Conservation (phyloP, 2,113 vertebrate genomes). For the Rhizomys pruinosus region DNA sequence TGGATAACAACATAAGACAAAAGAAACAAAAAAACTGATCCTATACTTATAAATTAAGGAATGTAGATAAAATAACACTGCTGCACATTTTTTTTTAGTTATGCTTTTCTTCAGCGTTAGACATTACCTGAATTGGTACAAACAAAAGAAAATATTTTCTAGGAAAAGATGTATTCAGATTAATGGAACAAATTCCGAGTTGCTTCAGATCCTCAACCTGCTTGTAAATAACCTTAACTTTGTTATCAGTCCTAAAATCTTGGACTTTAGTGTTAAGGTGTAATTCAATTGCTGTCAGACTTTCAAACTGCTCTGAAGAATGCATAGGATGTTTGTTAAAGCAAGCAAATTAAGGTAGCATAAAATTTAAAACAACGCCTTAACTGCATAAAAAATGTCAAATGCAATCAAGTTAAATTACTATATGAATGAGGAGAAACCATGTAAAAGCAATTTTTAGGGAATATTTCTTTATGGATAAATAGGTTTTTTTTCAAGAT, state of each 20-base stretch:
- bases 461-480: not conserved
- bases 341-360: not conserved
- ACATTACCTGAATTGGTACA: not conserved
- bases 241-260: conserved; percentile 31
- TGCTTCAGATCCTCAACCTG: conserved; percentile 6
- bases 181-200: not conserved
- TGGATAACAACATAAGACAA: not conserved
- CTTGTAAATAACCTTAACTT: conserved; percentile 16
- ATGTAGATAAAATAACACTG: not conserved
- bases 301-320: not conserved
- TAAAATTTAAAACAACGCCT: not conserved
- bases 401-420: conserved; percentile 23
- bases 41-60: not conserved
- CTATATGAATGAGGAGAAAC: not conserved
- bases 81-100: not conserved
- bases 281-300: not conserved
- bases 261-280: not conserved
- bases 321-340: not conserved
- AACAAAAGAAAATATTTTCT: not conserved
- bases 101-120: not conserved
- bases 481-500: no score
- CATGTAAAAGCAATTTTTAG: not conserved
- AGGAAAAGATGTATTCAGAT: not conserved
- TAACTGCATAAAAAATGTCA: not conserved
- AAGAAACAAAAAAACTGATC: not conserved